Conservation (phyloP, 2,888 invertebrate genomes). For the Tenthredo mesomela region DNA sequence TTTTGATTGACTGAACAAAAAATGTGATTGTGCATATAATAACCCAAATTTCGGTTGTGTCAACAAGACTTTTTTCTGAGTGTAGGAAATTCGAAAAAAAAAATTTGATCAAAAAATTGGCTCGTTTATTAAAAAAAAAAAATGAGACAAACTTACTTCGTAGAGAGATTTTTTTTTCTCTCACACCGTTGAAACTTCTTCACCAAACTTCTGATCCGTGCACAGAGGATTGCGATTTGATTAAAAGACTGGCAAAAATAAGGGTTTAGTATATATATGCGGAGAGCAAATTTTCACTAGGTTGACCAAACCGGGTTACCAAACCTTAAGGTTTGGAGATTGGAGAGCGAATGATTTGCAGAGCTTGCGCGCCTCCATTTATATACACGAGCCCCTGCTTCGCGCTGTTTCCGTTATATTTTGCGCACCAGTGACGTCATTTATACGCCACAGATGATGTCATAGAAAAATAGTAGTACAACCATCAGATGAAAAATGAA, state of each 20-base stretch:
- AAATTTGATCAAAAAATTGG: background rate
- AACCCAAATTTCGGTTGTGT: too few species aligned
- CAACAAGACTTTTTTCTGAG: too few species aligned
- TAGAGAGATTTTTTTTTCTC: background rate
- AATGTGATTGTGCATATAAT: too few species aligned
- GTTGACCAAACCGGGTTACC: constrained; percentile 55
- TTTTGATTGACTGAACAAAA: too few species aligned
- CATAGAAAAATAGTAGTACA: constrained; percentile 38
- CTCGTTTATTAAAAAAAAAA: background rate
- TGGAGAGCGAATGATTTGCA: constrained; percentile 74
- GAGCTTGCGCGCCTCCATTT: constrained; percentile 74
- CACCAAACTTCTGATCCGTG: constrained; percentile 33
- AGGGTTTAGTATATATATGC: background rate
- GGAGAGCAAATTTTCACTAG: constrained; percentile 47
- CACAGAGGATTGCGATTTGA: background rate
- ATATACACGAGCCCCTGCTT: constrained; percentile 66
- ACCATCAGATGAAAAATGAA: background rate
- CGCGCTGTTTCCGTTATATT: constrained; percentile 45
- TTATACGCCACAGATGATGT: constrained; percentile 34
- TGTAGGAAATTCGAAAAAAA: background rate
- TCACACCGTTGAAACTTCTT: constrained; percentile 11
- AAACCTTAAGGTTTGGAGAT: constrained; percentile 70
- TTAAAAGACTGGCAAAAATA: background rate
- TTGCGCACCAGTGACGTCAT: constrained; percentile 45
- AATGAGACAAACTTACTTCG: constrained; percentile 9